Conservation (phyloP, 2,888 invertebrate species). For the Rugalucina vietnamica region DNA sequence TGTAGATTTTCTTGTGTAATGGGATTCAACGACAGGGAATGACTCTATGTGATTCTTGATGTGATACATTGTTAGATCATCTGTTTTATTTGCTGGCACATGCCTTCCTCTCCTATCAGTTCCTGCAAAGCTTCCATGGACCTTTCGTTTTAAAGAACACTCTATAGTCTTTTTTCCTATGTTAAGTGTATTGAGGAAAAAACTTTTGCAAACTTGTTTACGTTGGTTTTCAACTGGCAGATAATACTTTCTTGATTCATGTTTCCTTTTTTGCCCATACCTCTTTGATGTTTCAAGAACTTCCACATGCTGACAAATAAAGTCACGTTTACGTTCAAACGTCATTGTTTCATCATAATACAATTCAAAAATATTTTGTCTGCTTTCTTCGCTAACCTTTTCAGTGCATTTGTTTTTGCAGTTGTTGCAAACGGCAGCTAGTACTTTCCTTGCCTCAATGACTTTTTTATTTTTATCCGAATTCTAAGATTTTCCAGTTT, state of each 20-base stretch:
- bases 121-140: background rate
- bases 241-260: slow-evolving; percentile 19
- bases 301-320: slow-evolving; percentile 19
- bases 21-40: slow-evolving; percentile 39
- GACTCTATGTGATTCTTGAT: slow-evolving; percentile 39
- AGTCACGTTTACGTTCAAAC: background rate
- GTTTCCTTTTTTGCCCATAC: slow-evolving; percentile 2
- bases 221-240: slow-evolving; percentile 29
- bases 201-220: background rate
- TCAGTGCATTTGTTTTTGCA: slow-evolving; percentile 14
- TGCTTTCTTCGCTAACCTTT: background rate
- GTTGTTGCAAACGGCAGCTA: slow-evolving; percentile 2
- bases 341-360: slow-evolving; percentile 7
- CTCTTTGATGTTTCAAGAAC: background rate
- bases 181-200: background rate
- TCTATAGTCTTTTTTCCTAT: background rate
- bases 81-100: slow-evolving; percentile 5
- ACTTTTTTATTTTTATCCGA: background rate
- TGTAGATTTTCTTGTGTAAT: slow-evolving; percentile 33
- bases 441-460: background rate
- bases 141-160: background rate
- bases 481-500: slow-evolving; percentile 21
- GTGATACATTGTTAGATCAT: too few relatives aligned
- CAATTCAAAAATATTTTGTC: slow-evolving; percentile 5
- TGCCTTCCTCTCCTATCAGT: slow-evolving; percentile 31